Base-by-base conservation (phyloP, 2,888 invertebrate species). In the Homarus gammarus region DNA sequence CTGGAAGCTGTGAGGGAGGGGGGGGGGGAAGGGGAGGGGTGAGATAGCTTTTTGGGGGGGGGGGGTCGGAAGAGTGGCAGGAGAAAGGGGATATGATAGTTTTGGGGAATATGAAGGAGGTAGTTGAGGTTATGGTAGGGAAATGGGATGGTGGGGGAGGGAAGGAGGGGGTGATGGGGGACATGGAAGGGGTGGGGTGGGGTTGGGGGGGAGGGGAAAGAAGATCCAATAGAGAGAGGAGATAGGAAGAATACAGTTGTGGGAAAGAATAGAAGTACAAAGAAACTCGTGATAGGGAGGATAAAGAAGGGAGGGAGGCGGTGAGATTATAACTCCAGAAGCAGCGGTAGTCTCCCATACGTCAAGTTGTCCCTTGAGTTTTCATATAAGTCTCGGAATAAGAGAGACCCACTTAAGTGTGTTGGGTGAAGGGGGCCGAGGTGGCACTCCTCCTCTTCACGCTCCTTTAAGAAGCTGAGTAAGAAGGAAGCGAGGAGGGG, bases 81-180 rank as follows among this genome's bases (percentile, higher is more conserved):
- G 61, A 61, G 61, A 27, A 27, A 27, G 61, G n/a, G 27, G 44
- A 44, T 5, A 44, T 44, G 6, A 44, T 12, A 44, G 44, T 44
- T 5, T 44, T 44, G 75, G 49, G 44, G 22, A 61, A 56, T 18
- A 79, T 56, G 78, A 38, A 56, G 22, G 33, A 10, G 12, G 31
- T 15, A 22, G n/a, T 44, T 5, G 44, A 44, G 44, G 44, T 44
- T 44, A 12, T n/a, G n/a, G n/a, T n/a, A n/a, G n/a, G n/a, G n/a
- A 8, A 44, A 44, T 44, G 44, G 12, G 44, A 68, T 12, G 22
- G 68, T 18, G 68, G 22, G 68, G 22, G 68, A 68, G 68, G 22
- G 68, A 68, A n/a, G 10, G 81, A 61, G 33, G 27, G n/a, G 22
- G 51, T 31, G 51, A 27, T n/a, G 51, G 44, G 75, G 75, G n/a